phyloP scores from a whole-genome alignment of 92 coral and sea anemone genomes.

The Pocillopora grandis region DNA sequence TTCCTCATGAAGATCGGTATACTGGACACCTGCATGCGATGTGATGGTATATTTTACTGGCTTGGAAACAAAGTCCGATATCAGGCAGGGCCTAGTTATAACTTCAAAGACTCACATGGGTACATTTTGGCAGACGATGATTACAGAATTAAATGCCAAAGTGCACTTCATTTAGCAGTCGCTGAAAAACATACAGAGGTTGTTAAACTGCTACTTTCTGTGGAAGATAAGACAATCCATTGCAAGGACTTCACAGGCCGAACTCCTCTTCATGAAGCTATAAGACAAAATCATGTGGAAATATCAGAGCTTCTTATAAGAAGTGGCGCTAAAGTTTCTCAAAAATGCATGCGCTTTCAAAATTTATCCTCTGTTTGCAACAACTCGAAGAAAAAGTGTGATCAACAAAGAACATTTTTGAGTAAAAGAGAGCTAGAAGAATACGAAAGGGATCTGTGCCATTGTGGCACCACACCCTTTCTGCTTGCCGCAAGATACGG shows the following conservation, averaged over 20 bases:
- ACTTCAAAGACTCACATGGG: too few relatives aligned
- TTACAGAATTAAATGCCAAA: slow-evolving; percentile 62
- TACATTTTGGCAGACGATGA: slow-evolving; percentile 33
- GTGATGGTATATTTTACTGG: slow-evolving; percentile 37
- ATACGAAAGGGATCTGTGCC: slow-evolving; percentile 26
- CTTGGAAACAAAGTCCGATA: slow-evolving; percentile 1
- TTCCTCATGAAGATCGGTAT: slow-evolving; percentile 61
- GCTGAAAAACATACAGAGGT: slow-evolving; percentile 38
- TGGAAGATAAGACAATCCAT: slow-evolving; percentile 9
- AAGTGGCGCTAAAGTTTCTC: slow-evolving; percentile 39
- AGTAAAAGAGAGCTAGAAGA: background rate
- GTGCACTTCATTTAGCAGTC: slow-evolving; percentile 85
- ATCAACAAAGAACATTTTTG: background rate
- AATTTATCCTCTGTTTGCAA: background rate
- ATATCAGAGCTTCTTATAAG: slow-evolving; percentile 33
- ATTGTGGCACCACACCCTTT: slow-evolving; percentile 44
- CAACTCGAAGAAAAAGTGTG: background rate
- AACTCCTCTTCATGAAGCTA: slow-evolving; percentile 73
- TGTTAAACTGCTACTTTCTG: slow-evolving; percentile 28
- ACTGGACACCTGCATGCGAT: slow-evolving; percentile 54
- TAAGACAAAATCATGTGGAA: slow-evolving; percentile 36
- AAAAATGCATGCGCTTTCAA: slow-evolving; percentile 25
- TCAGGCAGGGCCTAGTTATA: background rate
- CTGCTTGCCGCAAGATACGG: slow-evolving; percentile 60
- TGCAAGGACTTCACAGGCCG: slow-evolving; percentile 72